phyloP scores from a whole-genome alignment of 2,888 invertebrate genomes.

The Alloscopus bannaensis region DNA sequence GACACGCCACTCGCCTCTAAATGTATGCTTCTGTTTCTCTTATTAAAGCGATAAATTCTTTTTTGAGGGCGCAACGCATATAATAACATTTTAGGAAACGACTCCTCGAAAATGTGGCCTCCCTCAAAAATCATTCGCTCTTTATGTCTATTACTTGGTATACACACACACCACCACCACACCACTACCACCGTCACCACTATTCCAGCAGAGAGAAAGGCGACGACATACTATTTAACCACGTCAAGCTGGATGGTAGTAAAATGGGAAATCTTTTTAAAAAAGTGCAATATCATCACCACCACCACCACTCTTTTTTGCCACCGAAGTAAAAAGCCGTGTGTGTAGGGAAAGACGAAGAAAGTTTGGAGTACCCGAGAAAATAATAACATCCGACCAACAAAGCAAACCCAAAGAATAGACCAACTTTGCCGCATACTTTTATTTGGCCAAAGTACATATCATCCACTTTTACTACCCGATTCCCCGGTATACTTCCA shows the following conservation, averaged over 20 bases:
- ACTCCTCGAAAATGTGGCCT: constrained; percentile 71
- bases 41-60: constrained; percentile 72
- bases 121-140: constrained; percentile 72
- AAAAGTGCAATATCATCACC: constrained; percentile 47
- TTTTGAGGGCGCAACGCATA: constrained; percentile 36
- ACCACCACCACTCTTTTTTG: constrained; percentile 27
- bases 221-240: constrained; percentile 53
- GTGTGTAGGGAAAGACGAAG: constrained; percentile 8
- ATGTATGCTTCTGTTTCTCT: constrained; percentile 66
- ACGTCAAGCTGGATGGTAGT: constrained; percentile 47
- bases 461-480: constrained; percentile 56
- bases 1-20: constrained; percentile 37
- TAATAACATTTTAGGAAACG: constrained; percentile 68
- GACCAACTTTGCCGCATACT: constrained; percentile 60
- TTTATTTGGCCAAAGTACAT: constrained; percentile 61
- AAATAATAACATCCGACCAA: constrained; percentile 57
- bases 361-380: constrained; percentile 31
- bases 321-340: constrained; percentile 15
- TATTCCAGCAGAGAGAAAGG: no score
- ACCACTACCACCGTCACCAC: no score
- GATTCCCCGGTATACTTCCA: not conserved
- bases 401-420: constrained; percentile 59
- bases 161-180: constrained; percentile 9
- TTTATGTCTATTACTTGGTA: constrained; percentile 59
- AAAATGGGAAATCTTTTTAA: no score